Base-by-base conservation (phyloP, 2,797 vertebrate genomes). In the Cryptoprocta ferox region DNA sequence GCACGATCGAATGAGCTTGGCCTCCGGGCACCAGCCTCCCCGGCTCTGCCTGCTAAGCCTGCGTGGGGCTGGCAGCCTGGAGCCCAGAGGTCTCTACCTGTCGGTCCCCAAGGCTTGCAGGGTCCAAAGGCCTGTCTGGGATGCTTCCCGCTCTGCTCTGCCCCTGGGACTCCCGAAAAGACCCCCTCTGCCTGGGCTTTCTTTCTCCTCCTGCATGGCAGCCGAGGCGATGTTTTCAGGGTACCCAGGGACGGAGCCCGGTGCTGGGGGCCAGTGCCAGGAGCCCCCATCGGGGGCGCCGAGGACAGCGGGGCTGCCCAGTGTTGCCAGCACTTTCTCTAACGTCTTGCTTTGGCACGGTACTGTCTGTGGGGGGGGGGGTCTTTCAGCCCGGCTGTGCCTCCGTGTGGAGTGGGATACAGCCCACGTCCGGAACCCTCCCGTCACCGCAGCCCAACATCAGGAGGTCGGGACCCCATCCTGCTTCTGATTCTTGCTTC, bases 381-480 rank as follows among this genome's bases (percentile, higher is more conserved):
- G 4, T n/a, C 80, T 75, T 63, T 66, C 88, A 39, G 48, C 30
- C 86, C 42, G 26, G 21, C 50, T 18, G 28, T 30, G 0, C 59
- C 66, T 48, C 56, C 6, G 0, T 14, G 9, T 18, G 61, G 75
- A 32, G 45, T 26, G 66, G 21, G 39, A 8, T 28, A 63, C 30
- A 1, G 76, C 39, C 19, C 18, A 2, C 16, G 24, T 35, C 59
- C 9, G 35, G 66, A 14, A 4, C 45, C 21, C 15, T 65, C 10
- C 53, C 10, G 53, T 16, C n/a, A 4, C 9, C 21, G 11, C 45
- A 9, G 30, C 30, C 37, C 2, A 14, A 65, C 6, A 3, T 66
- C 48, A 0, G 88, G 42, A 26, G 48, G 10, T 10, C 3, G 7
- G 26, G 45, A 37, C 10, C 32, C 19, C 0, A 0, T 24, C 53